Evolutionary conservation across 2,797 vertebrate genomes (phyloP).

Genomic region (Takifugu rubripes): DNA sequence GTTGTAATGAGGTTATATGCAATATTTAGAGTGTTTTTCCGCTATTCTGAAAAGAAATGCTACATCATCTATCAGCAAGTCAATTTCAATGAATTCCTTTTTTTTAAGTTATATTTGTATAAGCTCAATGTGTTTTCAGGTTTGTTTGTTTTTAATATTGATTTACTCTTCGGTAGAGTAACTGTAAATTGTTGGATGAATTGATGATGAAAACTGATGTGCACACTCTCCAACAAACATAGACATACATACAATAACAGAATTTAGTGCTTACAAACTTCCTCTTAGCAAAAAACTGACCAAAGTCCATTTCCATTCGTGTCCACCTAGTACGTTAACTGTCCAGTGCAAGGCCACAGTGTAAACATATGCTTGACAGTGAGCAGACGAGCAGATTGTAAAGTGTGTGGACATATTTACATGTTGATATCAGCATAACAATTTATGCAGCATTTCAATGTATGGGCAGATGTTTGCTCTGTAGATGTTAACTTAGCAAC

Average conservation of each 20-base stretch:
- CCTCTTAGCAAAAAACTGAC: conserved; percentile 54
- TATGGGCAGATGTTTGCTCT: conserved; percentile 22
- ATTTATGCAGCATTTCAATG: conserved; percentile 27
- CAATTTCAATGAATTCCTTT: not conserved
- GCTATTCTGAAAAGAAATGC: conserved; percentile 16
- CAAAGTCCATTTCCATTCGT: conserved; percentile 62
- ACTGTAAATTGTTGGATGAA: too few species aligned
- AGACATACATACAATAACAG: conserved; percentile 7
- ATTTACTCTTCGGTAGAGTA: too few species aligned
- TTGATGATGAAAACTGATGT: too few species aligned
- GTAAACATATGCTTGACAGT: conserved; percentile 57
- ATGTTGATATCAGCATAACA: conserved; percentile 34
- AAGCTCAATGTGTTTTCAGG: too few species aligned
- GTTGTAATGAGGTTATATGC: too few species aligned
- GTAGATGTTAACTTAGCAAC: conserved; percentile 42
- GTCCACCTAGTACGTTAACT: conserved; percentile 57
- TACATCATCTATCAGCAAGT: conserved; percentile 32
- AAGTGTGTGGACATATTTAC: conserved; percentile 14
- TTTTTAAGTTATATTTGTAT: too few species aligned
- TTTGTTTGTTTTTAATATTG: too few species aligned
- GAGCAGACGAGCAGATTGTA: conserved; percentile 26
- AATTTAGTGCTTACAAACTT: conserved; percentile 34
- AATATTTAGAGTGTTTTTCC: not conserved
- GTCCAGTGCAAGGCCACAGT: conserved; percentile 18
- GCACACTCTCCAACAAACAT: conserved; percentile 32